Evolutionary conservation across 2,888 invertebrate genomes (phyloP), one percentile per base, ranked within the genome.

Genomic region (Synanthedon formicaeformis): DNA sequence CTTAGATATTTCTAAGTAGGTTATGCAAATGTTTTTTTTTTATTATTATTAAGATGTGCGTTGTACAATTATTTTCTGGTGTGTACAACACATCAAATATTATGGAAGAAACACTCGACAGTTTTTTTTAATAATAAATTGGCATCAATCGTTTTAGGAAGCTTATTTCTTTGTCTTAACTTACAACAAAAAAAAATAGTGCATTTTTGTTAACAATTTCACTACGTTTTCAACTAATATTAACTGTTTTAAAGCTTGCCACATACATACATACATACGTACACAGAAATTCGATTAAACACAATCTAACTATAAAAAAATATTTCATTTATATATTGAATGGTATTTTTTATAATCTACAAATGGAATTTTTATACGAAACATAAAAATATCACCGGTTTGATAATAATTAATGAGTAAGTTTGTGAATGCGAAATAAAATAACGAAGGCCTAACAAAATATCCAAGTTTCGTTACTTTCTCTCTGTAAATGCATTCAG

Each of bases 241-340:
- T 81, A 81, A 71, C 61, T 64, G 10, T 34, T 16, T 84, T 84
- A 84, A 85, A 84, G 82, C 84, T 85, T 80, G 75, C 70, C 70
- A 71, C 67, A 71, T 68, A 67, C 66, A 67, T 70, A 70, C 16
- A 16, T 16, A 16, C 16, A 16, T 16, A 23, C 67, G 67, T 50
- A 63, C 56, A 56, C 54, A 51, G 50, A 59, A 59, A 63, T 57
- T 60, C 58, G 56, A 60, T 57, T 55, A 62, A 66, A 65, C 57
- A 55, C 55, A 63, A 57, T 59, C 56, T 52, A 56, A 58, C 56
- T 55, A 56, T 55, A 62, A 65, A 69, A 56, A 68, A 65, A 68
- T 64, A 68, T 66, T 68, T 60, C 57, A 55, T 59, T 59, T 18
- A 53, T 51, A 16, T 16, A 61, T 34, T 23, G 23, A 51, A 56